A percentile compares a stretch with the other conserved stretches of the same genome.
Evolutionary conservation across 2,797 vertebrate species (phyloP).

Genomic region (Tamandua tetradactyla): DNA sequence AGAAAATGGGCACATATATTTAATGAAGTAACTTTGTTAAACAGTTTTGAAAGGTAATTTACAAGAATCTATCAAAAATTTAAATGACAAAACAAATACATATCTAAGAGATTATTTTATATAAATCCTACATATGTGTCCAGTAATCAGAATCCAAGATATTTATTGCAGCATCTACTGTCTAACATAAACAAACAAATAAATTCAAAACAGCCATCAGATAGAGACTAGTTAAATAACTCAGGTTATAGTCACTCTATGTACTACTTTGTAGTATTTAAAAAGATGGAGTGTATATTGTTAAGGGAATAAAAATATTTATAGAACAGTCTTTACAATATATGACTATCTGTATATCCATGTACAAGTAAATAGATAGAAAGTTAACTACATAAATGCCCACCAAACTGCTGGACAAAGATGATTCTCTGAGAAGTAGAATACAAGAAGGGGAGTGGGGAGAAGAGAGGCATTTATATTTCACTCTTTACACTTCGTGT

Average conservation of each 20-base stretch:
- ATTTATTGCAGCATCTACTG: not conserved
- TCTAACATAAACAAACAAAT: not conserved
- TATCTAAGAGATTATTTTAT: not conserved
- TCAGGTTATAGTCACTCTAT: not conserved
- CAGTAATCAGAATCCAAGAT: not conserved
- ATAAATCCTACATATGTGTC: not conserved
- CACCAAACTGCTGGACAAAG: not conserved
- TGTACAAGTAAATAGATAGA: not conserved
- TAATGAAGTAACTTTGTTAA: not conserved
- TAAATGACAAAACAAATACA: not conserved
- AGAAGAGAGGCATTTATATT: not conserved
- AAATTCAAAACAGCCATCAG: not conserved
- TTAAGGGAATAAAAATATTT: not conserved
- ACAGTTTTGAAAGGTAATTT: constrained; percentile 1
- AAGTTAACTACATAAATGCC: not conserved
- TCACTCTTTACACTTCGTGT: not conserved
- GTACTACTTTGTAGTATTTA: not conserved
- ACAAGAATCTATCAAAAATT: not conserved
- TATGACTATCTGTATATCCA: not conserved
- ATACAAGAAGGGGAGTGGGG: not conserved
- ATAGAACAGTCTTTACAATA: not conserved
- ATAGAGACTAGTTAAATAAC: not conserved
- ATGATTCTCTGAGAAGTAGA: not conserved
- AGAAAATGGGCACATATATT: not conserved
- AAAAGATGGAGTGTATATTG: not conserved